Percentiles rank a stretch among this genome's conserved stretches.
Evolutionary conservation across 2,888 invertebrate species (phyloP).

Genomic region (Acanthopleura granulata): DNA sequence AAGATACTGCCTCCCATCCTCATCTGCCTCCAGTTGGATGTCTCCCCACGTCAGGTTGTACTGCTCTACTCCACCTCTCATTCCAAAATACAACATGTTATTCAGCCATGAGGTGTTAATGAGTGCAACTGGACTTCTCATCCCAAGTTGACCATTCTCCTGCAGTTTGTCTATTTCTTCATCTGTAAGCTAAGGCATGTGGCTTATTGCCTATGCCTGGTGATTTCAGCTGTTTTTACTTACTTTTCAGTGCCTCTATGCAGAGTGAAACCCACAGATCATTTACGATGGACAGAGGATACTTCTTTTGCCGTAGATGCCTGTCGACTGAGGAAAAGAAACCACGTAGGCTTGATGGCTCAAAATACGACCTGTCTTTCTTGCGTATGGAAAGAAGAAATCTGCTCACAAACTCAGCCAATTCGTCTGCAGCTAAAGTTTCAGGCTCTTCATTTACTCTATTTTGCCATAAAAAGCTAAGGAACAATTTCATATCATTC

Average conservation of each 20-base stretch:
- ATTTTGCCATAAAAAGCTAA: neutral
- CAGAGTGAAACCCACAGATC: neutral
- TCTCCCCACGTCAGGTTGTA: conserved; percentile 20
- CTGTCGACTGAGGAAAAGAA: conserved; percentile 6
- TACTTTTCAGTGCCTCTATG: conserved; percentile 7
- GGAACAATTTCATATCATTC: neutral
- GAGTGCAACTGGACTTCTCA: neutral
- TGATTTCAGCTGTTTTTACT: conserved; percentile 5
- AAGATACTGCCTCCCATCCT: conserved; percentile 1
- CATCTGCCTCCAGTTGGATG: neutral
- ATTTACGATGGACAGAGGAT: neutral
- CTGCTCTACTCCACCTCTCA: neutral
- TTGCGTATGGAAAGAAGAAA: conserved; percentile 4
- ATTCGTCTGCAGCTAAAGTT: neutral
- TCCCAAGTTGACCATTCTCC: neutral
- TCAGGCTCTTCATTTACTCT: neutral
- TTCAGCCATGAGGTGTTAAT: conserved; percentile 19
- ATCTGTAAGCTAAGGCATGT: conserved; percentile 1
- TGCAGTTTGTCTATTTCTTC: conserved; percentile 11
- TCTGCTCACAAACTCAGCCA: neutral
- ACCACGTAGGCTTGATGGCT: neutral
- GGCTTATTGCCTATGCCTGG: neutral
- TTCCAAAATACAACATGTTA: conserved; percentile 10
- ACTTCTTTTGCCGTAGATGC: conserved; percentile 3
- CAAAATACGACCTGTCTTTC: neutral